Conservation (phyloP, 2,797 vertebrate genomes). For the Streptopelia turtur region DNA sequence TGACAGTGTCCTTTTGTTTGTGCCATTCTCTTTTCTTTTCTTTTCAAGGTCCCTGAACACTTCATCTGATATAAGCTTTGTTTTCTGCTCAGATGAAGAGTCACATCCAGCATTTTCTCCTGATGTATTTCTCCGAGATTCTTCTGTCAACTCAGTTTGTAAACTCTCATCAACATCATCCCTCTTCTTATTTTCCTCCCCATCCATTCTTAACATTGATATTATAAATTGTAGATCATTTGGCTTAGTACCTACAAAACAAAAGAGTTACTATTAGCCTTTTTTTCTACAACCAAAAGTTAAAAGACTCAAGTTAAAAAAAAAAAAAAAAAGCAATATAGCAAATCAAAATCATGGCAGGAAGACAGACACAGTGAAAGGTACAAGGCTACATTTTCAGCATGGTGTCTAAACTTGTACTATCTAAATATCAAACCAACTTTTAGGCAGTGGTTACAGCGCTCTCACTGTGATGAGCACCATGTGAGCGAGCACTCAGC, state of each 20-base stretch:
- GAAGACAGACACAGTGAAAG: background rate
- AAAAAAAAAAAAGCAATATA: background rate
- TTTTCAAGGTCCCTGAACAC: background rate
- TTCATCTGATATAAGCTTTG: background rate
- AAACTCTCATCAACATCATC: constrained; percentile 47
- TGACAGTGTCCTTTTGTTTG: constrained; percentile 53
- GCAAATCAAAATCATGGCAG: background rate
- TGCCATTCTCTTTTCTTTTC: constrained; percentile 13
- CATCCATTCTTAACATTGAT: constrained; percentile 71
- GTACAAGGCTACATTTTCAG: background rate
- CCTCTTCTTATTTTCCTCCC: constrained; percentile 54
- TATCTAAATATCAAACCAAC: background rate
- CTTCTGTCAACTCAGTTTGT: background rate
- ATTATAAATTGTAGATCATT: constrained; percentile 20
- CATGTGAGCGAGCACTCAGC: background rate
- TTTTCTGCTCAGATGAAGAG: background rate
- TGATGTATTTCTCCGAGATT: background rate
- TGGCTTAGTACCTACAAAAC: constrained; percentile 62
- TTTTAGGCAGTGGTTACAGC: background rate
- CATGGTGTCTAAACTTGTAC: background rate
- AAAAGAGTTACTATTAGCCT: constrained; percentile 34
- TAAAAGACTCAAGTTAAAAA: background rate
- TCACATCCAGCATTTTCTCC: background rate
- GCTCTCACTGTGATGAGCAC: background rate
- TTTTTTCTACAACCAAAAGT: background rate